Evolutionary conservation across 2,797 vertebrate genomes (phyloP).

Genomic region (Gobio occitaniae): DNA sequence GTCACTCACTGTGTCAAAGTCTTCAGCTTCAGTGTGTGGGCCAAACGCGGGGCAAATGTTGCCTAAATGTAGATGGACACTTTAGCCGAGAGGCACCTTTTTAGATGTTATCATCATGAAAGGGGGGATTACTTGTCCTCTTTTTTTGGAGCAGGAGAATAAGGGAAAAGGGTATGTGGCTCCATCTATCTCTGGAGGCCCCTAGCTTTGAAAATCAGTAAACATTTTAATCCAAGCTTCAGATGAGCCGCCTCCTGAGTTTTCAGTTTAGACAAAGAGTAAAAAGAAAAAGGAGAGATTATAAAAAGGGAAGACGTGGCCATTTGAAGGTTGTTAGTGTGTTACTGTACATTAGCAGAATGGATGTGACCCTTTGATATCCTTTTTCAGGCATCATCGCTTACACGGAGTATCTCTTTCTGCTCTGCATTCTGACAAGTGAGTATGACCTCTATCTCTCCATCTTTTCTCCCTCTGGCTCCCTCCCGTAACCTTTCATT

Average conservation of each 20-base stretch:
- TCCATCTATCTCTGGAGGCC: conserved; percentile 58
- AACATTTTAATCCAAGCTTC: conserved; percentile 64
- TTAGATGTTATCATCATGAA: conserved; percentile 79
- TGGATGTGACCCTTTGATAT: conserved; percentile 58
- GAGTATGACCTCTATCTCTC: conserved; percentile 75
- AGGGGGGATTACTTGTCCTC: conserved; percentile 70
- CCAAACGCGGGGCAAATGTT: conserved; percentile 67
- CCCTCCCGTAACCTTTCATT: conserved; percentile 12
- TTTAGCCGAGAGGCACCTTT: conserved; percentile 72
- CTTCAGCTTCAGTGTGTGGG: conserved; percentile 67
- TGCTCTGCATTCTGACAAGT: conserved; percentile 99
- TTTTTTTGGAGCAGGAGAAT: conserved; percentile 18
- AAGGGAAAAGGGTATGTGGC: conserved; percentile 37
- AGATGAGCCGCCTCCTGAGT: conserved; percentile 47
- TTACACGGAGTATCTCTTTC: conserved; percentile 98
- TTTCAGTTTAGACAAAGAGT: conserved; percentile 48
- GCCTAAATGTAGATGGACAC: conserved; percentile 48
- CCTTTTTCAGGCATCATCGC: conserved; percentile 90
- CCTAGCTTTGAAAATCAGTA: conserved; percentile 60
- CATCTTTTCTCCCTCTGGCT: conserved; percentile 10
- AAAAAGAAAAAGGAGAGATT: conserved; percentile 30
- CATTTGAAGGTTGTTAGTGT: conserved; percentile 48
- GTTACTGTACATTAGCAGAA: conserved; percentile 54
- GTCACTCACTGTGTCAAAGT: conserved; percentile 43
- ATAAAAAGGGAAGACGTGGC: conserved; percentile 27